Base-by-base conservation (phyloP, 2,888 invertebrate genomes). In the Argyresthia goedartella region DNA sequence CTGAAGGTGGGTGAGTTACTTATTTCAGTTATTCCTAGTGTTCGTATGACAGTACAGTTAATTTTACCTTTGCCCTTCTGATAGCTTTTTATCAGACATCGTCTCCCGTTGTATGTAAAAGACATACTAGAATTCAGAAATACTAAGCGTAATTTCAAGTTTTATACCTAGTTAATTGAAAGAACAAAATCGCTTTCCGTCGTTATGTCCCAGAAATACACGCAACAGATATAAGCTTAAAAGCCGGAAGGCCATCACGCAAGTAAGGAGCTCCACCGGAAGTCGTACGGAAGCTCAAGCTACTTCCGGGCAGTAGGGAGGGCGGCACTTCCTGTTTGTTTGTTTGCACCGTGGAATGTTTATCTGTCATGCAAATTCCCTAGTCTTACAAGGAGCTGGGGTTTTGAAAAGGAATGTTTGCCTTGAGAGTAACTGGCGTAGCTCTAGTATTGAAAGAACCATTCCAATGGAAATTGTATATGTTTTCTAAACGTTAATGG, bases 201-300 rank as follows among this genome's bases (percentile, higher is more conserved):
- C 25, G 2, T 25, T 2, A 6, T 2, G 6, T 25, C 25, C 25
- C 25, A 25, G 25, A 25, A 25, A 25, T 25, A 25, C 25, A 25
- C 3, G 25, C 25, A 25, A 25, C 25, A 25, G 6, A 25, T 25
- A 25, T 25, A 25, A 25, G 25, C 71, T 81, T 75, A 78, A 77
- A 72, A 73, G 71, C 71, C 84, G 85, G 85, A 86, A 82, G 79
- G 77, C 77, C 79, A 81, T 85, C 76, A 64, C 60, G 62, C 62
- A 61, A 56, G 54, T 59, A 60, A 47, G 67, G 65, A 34, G 47
- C 49, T 49, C 47, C 61, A 61, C 54, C 60, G 66, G 56, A 64
- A 59, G 63, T 57, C 53, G 54, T 55, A 71, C 80, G 81, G 81
- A 78, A 61, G 69, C 66, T 66, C 67, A 73, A 71, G 59, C 71